Evolutionary conservation across 2,888 invertebrate genomes (phyloP).

Genomic region (Eupithecia abbreviata): DNA sequence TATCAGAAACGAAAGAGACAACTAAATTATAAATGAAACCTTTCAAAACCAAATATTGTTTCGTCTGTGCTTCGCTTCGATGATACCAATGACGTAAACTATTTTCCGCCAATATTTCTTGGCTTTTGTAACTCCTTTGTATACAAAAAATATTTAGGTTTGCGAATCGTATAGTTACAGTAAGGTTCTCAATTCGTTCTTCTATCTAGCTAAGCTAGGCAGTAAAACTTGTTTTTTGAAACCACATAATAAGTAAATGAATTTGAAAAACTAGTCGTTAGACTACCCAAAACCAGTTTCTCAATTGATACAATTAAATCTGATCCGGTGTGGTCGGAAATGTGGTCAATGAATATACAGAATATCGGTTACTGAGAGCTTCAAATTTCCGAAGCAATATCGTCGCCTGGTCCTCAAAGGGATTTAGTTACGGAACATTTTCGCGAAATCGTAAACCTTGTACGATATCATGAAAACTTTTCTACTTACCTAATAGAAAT

Average conservation of each 20-base stretch:
- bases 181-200: not conserved
- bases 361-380: conserved; percentile 2
- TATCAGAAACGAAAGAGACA: too few relatives aligned
- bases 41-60: too few relatives aligned
- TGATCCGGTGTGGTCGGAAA: conserved; percentile 5
- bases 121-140: too few relatives aligned
- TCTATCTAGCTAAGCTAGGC: not conserved
- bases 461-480: not conserved
- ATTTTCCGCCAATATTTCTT: too few relatives aligned
- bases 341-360: conserved; percentile 5
- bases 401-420: not conserved
- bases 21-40: too few relatives aligned
- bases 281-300: not conserved
- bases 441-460: not conserved
- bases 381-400: conserved; percentile 8
- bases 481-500: not conserved
- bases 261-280: not conserved
- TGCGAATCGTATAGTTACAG: not conserved
- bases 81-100: too few relatives aligned
- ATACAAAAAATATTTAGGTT: too few relatives aligned
- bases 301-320: conserved; percentile 3
- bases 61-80: too few relatives aligned
- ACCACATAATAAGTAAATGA: not conserved
- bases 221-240: not conserved
- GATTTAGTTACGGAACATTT: conserved; percentile 8